These are phyloP conservation scores for Brenthis daphne DNA, from an alignment of 2,888 invertebrate genomes.

Conservation along the genomic window DNA sequence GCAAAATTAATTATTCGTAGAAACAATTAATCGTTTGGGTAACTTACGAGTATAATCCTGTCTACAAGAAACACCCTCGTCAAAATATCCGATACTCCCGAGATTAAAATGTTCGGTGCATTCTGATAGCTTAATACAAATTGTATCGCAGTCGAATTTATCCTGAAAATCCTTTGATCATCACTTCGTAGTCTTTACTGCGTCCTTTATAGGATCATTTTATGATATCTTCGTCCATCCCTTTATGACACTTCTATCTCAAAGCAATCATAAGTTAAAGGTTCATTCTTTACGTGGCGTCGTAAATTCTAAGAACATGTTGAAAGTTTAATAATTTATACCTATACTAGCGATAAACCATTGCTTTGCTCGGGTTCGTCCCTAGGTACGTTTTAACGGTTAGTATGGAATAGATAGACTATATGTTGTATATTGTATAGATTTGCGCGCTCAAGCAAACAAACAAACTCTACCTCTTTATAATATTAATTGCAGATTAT, in stretches of 20 bases:
- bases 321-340: slow-evolving; percentile 4
- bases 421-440: too few species aligned
- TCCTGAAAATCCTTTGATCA: slow-evolving; percentile 25
- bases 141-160: slow-evolving; percentile 22
- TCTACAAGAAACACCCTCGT: slow-evolving; percentile 15
- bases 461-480: too few species aligned
- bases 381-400: too few species aligned
- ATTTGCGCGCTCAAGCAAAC: too few species aligned
- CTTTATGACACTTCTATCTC: slow-evolving; percentile 26
- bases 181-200: slow-evolving; percentile 25
- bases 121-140: slow-evolving; percentile 14
- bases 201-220: slow-evolving; percentile 21
- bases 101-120: slow-evolving; percentile 27
- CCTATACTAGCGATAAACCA: too few species aligned
- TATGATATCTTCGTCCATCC: slow-evolving; percentile 27
- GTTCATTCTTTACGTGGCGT: slow-evolving; percentile 9
- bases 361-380: too few species aligned
- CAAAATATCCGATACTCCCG: slow-evolving; percentile 10
- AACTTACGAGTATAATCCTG: neutral
- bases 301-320: slow-evolving; percentile 9
- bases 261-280: slow-evolving; percentile 23
- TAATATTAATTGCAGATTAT: too few species aligned
- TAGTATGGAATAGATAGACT: too few species aligned
- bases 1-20: neutral
- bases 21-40: slow-evolving; percentile 4